phyloP scores from a whole-genome alignment of 2,888 invertebrate species.

The Cryptus viduatorius region DNA sequence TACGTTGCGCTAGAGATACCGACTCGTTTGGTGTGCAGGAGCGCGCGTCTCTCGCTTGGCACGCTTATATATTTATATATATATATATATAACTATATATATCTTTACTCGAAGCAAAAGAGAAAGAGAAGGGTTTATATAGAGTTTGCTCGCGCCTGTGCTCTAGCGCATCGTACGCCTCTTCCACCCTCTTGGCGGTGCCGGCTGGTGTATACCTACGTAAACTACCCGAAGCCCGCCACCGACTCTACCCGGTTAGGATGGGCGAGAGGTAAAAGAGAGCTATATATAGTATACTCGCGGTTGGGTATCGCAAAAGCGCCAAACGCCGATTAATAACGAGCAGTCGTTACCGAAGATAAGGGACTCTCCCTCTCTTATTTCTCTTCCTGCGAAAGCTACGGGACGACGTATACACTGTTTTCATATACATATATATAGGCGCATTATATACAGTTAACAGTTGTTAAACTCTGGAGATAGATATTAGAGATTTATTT shows the following conservation, averaged over 20 bases:
- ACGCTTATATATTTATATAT: slow-evolving; percentile 39
- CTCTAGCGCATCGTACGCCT: slow-evolving; percentile 45
- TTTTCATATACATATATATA: slow-evolving; percentile 5
- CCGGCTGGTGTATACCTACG: slow-evolving; percentile 42
- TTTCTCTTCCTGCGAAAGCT: slow-evolving; percentile 63
- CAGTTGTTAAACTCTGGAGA: neutral
- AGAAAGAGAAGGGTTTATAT: slow-evolving; percentile 41
- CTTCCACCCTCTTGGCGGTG: slow-evolving; percentile 46
- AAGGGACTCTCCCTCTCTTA: slow-evolving; percentile 74
- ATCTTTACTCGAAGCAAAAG: slow-evolving; percentile 22
- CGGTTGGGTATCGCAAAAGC: slow-evolving; percentile 61
- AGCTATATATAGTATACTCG: neutral
- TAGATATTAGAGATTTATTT: neutral
- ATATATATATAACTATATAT: slow-evolving; percentile 12
- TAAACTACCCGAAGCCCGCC: slow-evolving; percentile 52
- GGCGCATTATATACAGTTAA: neutral
- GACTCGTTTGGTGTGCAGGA: slow-evolving; percentile 64
- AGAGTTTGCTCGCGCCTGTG: slow-evolving; percentile 30
- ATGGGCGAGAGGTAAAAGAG: slow-evolving; percentile 30
- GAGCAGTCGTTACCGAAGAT: slow-evolving; percentile 82
- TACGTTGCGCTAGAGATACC: slow-evolving; percentile 71
- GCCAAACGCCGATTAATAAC: slow-evolving; percentile 82
- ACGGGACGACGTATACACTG: slow-evolving; percentile 14
- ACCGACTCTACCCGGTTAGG: neutral
- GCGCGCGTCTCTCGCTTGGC: slow-evolving; percentile 56